Base-by-base conservation (phyloP, 92 coral and sea anemone genomes). In the Hydrozoanthus gracilis region DNA sequence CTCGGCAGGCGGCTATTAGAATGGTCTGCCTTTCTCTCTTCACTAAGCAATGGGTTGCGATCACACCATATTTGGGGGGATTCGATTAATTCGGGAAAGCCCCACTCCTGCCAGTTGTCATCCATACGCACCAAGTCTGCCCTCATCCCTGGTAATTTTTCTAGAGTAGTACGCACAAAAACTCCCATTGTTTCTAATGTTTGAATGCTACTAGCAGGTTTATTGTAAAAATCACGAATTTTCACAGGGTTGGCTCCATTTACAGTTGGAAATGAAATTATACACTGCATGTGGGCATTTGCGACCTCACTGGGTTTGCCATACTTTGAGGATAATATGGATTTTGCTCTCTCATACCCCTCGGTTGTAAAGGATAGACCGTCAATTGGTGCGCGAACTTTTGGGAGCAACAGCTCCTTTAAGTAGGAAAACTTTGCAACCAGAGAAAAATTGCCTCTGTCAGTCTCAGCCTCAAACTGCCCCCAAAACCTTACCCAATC, bases 221-320 rank as follows among this genome's bases (percentile, higher is more conserved):
- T 90, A 6, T 79, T 78, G 50, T 78, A 80, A 18, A 90, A 86
- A 20, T 86, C 88, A 58, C 82, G 84, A 13, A 90, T 77, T 66
- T 87, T 90, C 45, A 60, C 86, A 44, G 93, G 91, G 11, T 91
- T 72, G 4, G 86, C 27, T 12, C 88, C 91, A 64, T 91, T 83
- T 49, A 91, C 54, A 17, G 20, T 83, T 4, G 93, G 85, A 49
- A 91, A 20, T 50, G 72, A 86, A 13, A 87, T 82, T 44, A 87
- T 78, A n/a, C 86, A 75, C 70, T 90, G 91, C 39, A 84, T 82
- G 76, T 87, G 91, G 48, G 90, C 88, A 51, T 90, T 87, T 50
- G 83, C 87, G 3, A 87, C 90, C 79, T 90, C 93, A 48, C 93
- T 91, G 72, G 85, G 52, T 75, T 88, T 83, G 11, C 93, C 89